These are phyloP conservation scores for Lasioglossum baleicum DNA, from an alignment of 1,140 invertebrate species.

Conservation along the genomic window DNA sequence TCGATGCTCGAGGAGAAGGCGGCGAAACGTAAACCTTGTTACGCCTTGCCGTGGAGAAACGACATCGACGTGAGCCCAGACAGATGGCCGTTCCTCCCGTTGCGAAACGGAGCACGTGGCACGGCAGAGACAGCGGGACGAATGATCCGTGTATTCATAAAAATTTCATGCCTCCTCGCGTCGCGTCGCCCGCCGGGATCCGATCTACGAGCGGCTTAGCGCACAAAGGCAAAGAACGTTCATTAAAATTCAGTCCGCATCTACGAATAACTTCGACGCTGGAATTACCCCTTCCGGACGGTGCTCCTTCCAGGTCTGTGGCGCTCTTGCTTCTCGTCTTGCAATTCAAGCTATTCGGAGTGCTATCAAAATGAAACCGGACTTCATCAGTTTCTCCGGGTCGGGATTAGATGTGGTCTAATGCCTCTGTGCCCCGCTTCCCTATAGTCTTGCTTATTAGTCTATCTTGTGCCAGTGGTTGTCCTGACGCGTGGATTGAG, in stretches of 20 bases:
- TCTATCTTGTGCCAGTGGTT: no score
- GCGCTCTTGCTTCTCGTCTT: neutral
- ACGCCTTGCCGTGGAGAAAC: neutral
- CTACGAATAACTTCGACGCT: conserved; percentile 34
- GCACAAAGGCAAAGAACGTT: conserved; percentile 56
- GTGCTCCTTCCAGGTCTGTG: no score
- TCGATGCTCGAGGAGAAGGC: conserved; percentile 1
- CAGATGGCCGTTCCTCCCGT: neutral
- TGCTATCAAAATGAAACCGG: no score
- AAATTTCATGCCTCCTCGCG: conserved; percentile 53
- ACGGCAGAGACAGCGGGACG: neutral
- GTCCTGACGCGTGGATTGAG: no score
- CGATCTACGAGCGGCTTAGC: conserved; percentile 32
- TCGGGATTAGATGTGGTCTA: no score
- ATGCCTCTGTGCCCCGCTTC: no score
- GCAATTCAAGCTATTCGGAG: no score
- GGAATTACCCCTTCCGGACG: conserved; percentile 1
- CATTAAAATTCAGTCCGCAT: conserved; percentile 60
- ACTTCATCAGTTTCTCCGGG: no score
- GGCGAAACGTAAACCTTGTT: conserved; percentile 19
- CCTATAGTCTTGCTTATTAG: no score
- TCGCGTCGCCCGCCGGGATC: neutral
- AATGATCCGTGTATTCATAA: conserved; percentile 60
- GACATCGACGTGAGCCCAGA: neutral
- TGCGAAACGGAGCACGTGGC: no score